Conservation (phyloP, 2,888 invertebrate species). For the Harpalus rubripes region DNA sequence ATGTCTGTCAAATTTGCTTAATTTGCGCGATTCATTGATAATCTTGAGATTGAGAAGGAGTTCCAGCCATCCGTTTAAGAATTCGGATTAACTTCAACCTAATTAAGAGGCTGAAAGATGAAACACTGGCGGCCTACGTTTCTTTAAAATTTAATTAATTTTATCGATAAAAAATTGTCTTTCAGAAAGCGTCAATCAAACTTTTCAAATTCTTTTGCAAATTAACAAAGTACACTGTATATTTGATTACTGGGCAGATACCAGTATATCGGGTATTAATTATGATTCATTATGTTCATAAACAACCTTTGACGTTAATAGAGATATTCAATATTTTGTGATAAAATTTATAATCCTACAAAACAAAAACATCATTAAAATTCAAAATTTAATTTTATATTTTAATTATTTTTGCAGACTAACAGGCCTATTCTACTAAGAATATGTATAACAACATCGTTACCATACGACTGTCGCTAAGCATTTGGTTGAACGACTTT, state of each 20-base stretch:
- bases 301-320: background rate
- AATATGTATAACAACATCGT: too few species aligned
- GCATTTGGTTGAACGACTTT: too few species aligned
- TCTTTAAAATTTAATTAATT: conserved; percentile 55
- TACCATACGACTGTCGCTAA: too few species aligned
- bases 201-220: background rate
- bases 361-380: background rate
- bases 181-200: background rate
- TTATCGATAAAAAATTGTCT: conserved; percentile 52
- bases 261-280: background rate
- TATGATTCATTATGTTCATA: background rate
- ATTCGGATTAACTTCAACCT: conserved; percentile 33
- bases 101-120: conserved; percentile 51
- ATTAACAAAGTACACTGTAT: conserved; percentile 2
- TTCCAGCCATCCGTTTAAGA: conserved; percentile 28
- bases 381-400: background rate
- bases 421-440: too few species aligned
- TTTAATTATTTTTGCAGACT: too few species aligned
- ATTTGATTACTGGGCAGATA: background rate
- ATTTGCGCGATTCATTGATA: conserved; percentile 26
- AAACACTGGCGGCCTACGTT: background rate
- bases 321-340: background rate
- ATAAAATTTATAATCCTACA: background rate
- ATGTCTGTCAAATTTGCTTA: conserved; percentile 22
- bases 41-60: background rate